phyloP scores from a whole-genome alignment of 1,140 invertebrate genomes.

The Penaeus vannamei region DNA sequence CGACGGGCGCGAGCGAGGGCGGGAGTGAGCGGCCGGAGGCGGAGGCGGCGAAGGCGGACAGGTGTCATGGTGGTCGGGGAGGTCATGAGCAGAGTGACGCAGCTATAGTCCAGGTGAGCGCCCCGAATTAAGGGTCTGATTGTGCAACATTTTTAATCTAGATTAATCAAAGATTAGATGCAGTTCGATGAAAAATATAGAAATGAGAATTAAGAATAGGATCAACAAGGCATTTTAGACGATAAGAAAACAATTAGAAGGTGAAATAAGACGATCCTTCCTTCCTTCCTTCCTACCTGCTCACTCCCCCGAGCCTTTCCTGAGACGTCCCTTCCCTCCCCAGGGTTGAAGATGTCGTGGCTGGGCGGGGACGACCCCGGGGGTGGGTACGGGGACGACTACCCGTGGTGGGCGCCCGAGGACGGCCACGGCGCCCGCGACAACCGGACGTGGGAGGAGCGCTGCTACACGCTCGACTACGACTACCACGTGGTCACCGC shows the following conservation, averaged over 20 bases:
- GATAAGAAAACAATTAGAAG: too few species aligned
- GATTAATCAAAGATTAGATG: too few species aligned
- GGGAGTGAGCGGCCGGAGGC: not conserved
- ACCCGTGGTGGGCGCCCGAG: constrained; percentile 57
- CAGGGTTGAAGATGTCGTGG: constrained; percentile 64
- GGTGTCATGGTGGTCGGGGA: constrained; percentile 4
- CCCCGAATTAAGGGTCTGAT: too few species aligned
- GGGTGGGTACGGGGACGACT: constrained; percentile 55
- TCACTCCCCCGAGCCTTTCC: too few species aligned
- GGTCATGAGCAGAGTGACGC: not conserved
- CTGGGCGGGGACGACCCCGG: constrained; percentile 50
- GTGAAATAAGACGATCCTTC: too few species aligned
- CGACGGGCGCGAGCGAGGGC: not conserved
- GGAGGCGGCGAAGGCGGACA: constrained; percentile 12
- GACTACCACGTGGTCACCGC: constrained; percentile 76
- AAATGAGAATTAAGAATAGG: too few species aligned
- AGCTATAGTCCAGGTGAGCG: too few species aligned
- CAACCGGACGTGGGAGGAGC: constrained; percentile 66
- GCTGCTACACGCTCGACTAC: constrained; percentile 74
- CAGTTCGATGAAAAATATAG: not conserved
- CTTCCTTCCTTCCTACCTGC: not conserved
- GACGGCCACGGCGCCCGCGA: not conserved
- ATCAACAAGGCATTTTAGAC: too few species aligned
- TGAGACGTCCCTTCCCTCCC: not conserved
- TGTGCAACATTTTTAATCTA: too few species aligned